Evolutionary conservation across 2,888 invertebrate species (phyloP), one percentile per base, ranked within the genome.

Genomic region (Melanargia galathea): DNA sequence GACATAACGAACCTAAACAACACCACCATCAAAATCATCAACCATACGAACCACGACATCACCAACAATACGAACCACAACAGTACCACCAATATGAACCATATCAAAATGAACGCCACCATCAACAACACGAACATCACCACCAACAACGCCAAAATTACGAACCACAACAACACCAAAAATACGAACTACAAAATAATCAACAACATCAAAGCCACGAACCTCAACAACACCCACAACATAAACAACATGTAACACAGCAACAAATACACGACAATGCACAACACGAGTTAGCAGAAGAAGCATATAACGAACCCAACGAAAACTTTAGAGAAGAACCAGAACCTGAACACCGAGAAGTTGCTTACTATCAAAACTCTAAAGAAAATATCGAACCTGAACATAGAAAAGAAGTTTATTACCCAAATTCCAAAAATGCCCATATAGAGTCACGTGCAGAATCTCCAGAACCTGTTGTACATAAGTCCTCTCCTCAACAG

Each of bases 281-380:
- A 18, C 46, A 57, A 24, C 60, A 70, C 7, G 65, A 67, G 52
- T 49, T 59, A 51, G 57, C 57, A 24, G 52, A 64, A 7, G 65
- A 64, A n/a, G 65, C 55, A n/a, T 74, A 77, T 20, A 73, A 71
- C 48, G 69, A 71, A 54, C 46, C 69, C 30, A 46, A 63, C 61
- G 62, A 75, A 18, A 69, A 68, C 24, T 63, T 64, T 16, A 48
- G 35, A 33, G 58, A 58, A 35, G 46, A 48, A 35, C 58, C 40
- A 33, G 66, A 65, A 60, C 71, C 73, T 3, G 75, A 77, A 60
- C 74, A 76, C 20, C 73, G 71, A 56, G 70, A 71, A 46, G 64
- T 71, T 45, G 65, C 67, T 58, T 55, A 70, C 22, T 61, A 61
- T 63, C 60, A 75, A n/a, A 69, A 67, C 24, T 66, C 65, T 20